phyloP scores from a whole-genome alignment of 2,113 vertebrate genomes.

The Cricetomys ansorgei region DNA sequence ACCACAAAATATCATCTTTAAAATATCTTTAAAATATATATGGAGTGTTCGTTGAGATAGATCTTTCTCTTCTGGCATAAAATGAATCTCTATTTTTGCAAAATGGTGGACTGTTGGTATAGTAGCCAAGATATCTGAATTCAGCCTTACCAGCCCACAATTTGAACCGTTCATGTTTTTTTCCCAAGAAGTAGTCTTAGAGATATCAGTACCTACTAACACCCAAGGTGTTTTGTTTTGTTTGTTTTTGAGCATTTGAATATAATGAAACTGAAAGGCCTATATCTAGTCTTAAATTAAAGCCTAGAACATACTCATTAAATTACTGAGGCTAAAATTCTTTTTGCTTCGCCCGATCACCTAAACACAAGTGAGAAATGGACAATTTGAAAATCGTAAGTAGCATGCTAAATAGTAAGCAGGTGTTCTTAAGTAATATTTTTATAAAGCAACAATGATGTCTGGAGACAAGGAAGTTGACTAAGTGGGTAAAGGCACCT shows the following conservation, averaged over 20 bases:
- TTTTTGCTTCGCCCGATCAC: background rate
- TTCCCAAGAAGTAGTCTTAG: background rate
- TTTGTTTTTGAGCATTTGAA: background rate
- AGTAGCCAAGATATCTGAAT: background rate
- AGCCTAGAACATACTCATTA: background rate
- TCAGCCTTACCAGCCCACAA: background rate
- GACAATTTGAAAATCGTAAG: background rate
- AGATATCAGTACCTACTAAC: background rate
- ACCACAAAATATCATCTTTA: background rate
- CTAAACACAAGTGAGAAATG: background rate
- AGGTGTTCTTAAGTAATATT: background rate
- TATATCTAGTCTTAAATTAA: background rate
- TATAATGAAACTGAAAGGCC: background rate
- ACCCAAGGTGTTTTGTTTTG: background rate
- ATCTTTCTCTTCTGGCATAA: background rate
- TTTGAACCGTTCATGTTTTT: background rate
- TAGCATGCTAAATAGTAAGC: background rate
- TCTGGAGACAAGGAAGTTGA: background rate
- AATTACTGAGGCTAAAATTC: background rate
- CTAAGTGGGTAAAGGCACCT: background rate
- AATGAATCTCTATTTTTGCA: conserved; percentile 9
- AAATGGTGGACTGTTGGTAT: background rate
- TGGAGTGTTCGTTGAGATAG: background rate
- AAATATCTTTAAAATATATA: background rate
- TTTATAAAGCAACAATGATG: background rate